A percentile compares a stretch with the other conserved stretches of the same genome.
These are phyloP conservation scores for Solenodon paradoxus DNA, from an alignment of 2,113 vertebrate genomes.

Conservation along the genomic window DNA sequence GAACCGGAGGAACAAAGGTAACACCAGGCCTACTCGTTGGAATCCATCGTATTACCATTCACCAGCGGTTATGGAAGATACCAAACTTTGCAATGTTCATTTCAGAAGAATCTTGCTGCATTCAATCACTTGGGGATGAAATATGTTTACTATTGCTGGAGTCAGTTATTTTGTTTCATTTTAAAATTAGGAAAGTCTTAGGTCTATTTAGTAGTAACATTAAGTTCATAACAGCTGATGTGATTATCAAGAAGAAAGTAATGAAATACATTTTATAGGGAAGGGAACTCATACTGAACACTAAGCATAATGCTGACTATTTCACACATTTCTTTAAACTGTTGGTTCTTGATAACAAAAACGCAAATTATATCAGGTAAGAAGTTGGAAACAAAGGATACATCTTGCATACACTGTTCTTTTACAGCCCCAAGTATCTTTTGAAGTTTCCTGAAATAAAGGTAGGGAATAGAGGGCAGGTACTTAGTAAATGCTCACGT, in stretches of 20 bases:
- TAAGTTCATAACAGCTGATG: not conserved
- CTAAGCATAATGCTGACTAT: not conserved
- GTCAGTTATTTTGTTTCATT: slow-evolving; percentile 19
- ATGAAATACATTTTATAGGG: not conserved
- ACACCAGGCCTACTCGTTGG: not conserved
- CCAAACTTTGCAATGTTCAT: not conserved
- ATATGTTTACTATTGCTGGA: not conserved
- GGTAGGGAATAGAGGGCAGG: too few species aligned
- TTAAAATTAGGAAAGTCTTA: slow-evolving; percentile 39
- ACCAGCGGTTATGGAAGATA: not conserved
- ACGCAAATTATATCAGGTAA: not conserved
- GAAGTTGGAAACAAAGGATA: not conserved
- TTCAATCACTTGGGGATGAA: not conserved
- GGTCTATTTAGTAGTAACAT: slow-evolving; percentile 12
- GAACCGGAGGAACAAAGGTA: not conserved
- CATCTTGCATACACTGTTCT: not conserved
- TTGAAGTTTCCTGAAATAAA: too few species aligned
- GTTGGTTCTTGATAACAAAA: not conserved
- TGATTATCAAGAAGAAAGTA: slow-evolving; percentile 38
- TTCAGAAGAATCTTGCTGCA: not conserved
- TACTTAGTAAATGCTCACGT: too few species aligned
- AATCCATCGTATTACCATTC: not conserved
- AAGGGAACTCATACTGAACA: not conserved
- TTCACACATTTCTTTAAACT: not conserved
- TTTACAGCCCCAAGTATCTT: not conserved